phyloP scores from a whole-genome alignment of 2,888 invertebrate genomes.

The Drosophila eohydei region DNA sequence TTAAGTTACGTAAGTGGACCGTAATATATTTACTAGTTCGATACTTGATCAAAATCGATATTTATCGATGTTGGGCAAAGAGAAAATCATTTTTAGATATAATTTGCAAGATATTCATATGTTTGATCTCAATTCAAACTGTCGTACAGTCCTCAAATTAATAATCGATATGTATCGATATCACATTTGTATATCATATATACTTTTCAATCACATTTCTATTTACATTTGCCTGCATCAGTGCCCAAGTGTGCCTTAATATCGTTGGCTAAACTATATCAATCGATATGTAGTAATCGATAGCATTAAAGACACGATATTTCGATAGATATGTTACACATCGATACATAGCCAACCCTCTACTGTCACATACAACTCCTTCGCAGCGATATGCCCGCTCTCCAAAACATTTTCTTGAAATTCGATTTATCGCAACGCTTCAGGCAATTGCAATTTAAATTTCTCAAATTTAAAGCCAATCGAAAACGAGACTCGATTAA shows the following conservation, averaged over 20 bases:
- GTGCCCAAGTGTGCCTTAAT: neutral
- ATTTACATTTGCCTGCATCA: neutral
- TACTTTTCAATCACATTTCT: neutral
- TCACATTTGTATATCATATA: neutral
- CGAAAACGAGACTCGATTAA: neutral
- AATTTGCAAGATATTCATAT: too few relatives aligned
- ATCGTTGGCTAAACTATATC: neutral
- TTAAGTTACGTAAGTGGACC: too few relatives aligned
- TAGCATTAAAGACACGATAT: neutral
- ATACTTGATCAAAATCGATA: neutral
- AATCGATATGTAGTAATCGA: neutral
- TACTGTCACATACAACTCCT: neutral
- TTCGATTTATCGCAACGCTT: neutral
- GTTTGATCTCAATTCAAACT: too few relatives aligned
- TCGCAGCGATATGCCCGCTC: neutral
- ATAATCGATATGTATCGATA: slow-evolving; percentile 5
- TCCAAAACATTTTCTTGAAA: neutral
- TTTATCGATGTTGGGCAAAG: neutral
- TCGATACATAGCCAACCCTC: too few relatives aligned
- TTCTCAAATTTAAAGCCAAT: neutral
- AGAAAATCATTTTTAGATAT: too few relatives aligned
- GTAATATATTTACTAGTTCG: too few relatives aligned
- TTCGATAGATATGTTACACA: neutral
- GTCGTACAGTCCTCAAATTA: too few relatives aligned
- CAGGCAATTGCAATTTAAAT: neutral